Evolutionary conservation across 1,140 invertebrate genomes (phyloP), one percentile per base, ranked within the genome.

Genomic region (Euwallacea similis): DNA sequence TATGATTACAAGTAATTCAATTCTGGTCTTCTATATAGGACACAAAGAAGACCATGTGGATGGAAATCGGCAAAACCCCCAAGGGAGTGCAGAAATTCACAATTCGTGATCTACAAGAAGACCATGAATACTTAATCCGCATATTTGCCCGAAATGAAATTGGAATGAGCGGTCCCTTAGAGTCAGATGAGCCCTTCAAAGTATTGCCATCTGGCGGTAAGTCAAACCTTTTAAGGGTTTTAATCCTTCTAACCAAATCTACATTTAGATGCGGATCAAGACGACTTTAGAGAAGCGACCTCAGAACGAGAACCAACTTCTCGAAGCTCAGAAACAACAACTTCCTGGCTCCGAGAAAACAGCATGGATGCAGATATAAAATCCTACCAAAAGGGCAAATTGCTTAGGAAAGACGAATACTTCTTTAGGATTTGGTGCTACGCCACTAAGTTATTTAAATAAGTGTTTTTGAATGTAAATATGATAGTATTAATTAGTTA

Each of bases 131-230:
- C 79, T 86, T 92, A 79, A 89, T 98, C 62, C 87, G 95, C 76
- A 95, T 97, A 76, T 95, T 92, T 80, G 97, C 96, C 11, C 88
- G 90, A 77, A 99, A 99, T 83, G 95, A 98, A 84, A 91, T 98
- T 71, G 98, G 98, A 54, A 83, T 95, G 54, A 97, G 96, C 82
- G 95, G 98, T 78, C 94, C 96, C 41, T 85, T 97, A 61, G 94
- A 96, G 84, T 93, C 93, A 16, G 95, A 97, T 76, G 95, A 98
- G 79, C 90, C 95, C 1, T 91, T 98, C 80, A 92, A 91, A 80
- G 91, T 95, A 59, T 82, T 94, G 74, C 87, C 92, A 76, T 88
- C 89, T 67, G 87, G 90, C 82, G 93, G 93, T 95, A 86, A 82
- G 81, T 58, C 6, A 58, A 58, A 58, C 13, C 55, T 58, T 42